Conservation (phyloP, 2,888 invertebrate genomes). For the Cistogaster globosa region DNA sequence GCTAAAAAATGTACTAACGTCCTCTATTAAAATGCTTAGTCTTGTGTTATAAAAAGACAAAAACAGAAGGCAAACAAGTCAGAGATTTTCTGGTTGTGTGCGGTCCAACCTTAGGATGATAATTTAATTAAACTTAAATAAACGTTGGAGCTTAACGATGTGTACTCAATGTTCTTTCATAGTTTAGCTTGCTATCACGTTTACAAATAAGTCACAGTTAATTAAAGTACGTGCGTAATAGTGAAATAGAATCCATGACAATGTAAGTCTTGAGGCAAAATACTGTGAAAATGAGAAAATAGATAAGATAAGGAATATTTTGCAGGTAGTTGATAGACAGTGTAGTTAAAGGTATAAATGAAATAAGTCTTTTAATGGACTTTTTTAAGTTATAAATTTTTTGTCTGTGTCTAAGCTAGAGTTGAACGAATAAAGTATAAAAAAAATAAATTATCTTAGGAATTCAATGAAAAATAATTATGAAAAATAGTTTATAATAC, state of each 20-base stretch:
- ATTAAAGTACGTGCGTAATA: neutral
- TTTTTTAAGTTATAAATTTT: too few relatives aligned
- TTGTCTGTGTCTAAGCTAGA: too few relatives aligned
- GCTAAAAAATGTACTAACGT: neutral
- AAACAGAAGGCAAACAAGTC: neutral
- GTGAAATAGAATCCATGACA: neutral
- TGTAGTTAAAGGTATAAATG: neutral
- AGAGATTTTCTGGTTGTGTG: neutral
- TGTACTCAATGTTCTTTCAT: neutral
- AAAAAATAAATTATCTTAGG: too few relatives aligned
- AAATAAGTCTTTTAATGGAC: too few relatives aligned
- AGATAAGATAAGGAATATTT: neutral
- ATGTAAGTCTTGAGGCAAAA: neutral
- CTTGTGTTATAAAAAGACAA: neutral
- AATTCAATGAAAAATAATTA: too few relatives aligned
- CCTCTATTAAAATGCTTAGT: too few relatives aligned
- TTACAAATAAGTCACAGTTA: neutral
- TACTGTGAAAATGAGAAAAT: neutral
- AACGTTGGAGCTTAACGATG: neutral
- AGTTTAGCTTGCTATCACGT: neutral
- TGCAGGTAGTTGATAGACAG: neutral
- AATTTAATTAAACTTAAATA: neutral
- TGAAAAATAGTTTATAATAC: too few relatives aligned
- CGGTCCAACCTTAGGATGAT: neutral
- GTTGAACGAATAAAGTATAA: too few relatives aligned